Evolutionary conservation across 1,140 invertebrate genomes (phyloP).

Genomic region (Aphelinus atriplicis): DNA sequence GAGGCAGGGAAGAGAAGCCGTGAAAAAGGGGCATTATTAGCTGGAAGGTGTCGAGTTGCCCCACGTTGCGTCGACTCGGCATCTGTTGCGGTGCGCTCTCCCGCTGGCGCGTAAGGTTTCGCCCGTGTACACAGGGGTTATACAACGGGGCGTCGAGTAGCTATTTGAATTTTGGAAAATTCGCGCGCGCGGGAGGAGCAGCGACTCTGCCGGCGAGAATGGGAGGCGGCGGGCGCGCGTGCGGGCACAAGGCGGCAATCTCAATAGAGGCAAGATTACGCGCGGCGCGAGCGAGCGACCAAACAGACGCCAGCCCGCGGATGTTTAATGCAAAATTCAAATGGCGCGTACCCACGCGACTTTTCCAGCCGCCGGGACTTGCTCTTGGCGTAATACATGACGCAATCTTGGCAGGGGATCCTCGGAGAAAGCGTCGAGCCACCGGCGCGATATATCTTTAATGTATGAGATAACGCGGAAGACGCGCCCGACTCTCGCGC

Average conservation of each 20-base stretch:
- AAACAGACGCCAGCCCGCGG: slow-evolving; percentile 47
- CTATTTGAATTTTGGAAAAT: slow-evolving; percentile 21
- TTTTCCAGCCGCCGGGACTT: slow-evolving; percentile 30
- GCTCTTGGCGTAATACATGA: slow-evolving; percentile 53
- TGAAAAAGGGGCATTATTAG: too few species aligned
- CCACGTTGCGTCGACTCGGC: too few species aligned
- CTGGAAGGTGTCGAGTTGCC: too few species aligned
- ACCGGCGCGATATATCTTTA: slow-evolving; percentile 53
- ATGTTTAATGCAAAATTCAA: slow-evolving; percentile 65
- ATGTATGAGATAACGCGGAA: slow-evolving; percentile 55
- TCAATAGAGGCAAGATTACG: slow-evolving; percentile 57
- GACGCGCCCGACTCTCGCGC: not conserved
- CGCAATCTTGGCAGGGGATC: slow-evolving; percentile 60
- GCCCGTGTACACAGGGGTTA: too few species aligned
- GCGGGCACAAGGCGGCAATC: slow-evolving; percentile 36
- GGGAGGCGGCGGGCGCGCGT: not conserved
- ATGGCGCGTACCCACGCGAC: slow-evolving; percentile 42
- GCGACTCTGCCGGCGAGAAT: too few species aligned
- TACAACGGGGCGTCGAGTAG: not conserved
- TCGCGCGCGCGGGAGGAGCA: not conserved
- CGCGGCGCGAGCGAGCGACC: slow-evolving; percentile 44
- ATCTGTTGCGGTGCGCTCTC: too few species aligned
- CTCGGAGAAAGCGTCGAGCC: slow-evolving; percentile 51
- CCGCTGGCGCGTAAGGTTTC: too few species aligned
- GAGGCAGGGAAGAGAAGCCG: too few species aligned